Percentiles rank a stretch among this genome's conserved stretches.
phyloP scores from a whole-genome alignment of 2,113 vertebrate genomes.

The Sprattus sprattus region DNA sequence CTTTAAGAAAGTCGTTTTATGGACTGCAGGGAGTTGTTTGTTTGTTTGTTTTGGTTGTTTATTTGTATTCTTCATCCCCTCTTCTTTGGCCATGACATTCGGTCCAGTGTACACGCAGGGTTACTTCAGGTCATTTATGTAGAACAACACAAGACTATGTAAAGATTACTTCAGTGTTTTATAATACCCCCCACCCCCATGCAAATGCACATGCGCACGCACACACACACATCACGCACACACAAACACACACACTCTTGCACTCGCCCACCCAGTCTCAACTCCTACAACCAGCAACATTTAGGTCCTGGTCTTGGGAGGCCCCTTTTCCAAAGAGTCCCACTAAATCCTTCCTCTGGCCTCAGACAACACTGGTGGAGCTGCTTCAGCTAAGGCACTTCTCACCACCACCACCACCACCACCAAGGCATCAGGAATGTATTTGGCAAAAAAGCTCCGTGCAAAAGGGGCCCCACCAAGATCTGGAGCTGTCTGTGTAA shows the following conservation, averaged over 20 bases:
- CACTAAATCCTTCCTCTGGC: not conserved
- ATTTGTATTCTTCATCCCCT: not conserved
- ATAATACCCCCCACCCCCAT: not conserved
- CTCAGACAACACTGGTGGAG: not conserved
- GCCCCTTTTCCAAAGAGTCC: not conserved
- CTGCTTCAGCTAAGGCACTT: not conserved
- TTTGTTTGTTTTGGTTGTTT: not conserved
- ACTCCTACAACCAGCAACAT: not conserved
- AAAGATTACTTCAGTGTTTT: conserved; percentile 8
- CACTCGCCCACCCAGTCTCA: not conserved
- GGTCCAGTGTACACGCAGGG: not conserved
- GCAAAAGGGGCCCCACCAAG: not conserved
- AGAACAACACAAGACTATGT: not conserved
- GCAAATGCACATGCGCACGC: not conserved
- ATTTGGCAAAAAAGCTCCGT: not conserved
- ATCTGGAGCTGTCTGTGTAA: not conserved
- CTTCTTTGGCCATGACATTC: not conserved
- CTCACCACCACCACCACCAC: not conserved
- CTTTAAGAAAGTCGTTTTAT: not conserved
- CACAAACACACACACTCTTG: not conserved
- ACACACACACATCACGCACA: not conserved
- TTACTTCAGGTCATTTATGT: not conserved
- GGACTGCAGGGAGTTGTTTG: not conserved
- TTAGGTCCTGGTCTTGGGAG: not conserved
- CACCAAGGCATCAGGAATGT: not conserved